Base-by-base conservation (phyloP, 2,113 vertebrate genomes). In the Apteryx owenii region DNA sequence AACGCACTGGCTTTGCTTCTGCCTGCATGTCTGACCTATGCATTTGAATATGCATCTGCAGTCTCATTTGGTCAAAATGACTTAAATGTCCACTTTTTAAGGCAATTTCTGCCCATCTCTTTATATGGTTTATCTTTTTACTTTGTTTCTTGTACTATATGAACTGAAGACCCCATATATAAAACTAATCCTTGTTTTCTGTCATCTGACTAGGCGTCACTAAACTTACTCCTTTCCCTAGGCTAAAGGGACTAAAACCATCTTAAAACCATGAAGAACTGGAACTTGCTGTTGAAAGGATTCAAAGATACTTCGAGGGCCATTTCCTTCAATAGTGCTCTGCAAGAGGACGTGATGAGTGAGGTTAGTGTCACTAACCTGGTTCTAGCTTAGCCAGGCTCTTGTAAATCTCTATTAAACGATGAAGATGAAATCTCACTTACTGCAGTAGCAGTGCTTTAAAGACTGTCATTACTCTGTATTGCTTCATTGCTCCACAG, bases 241-340 rank as follows among this genome's bases (percentile, higher is more conserved):
- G 10, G 17, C 18, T 77, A 29, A 36, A 87, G 56, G 38, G 61
- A 26, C 10, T 9, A 18, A 68, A 48, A 33, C 3, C 6, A 9
- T 11, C 15, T 29, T 46, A 17, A 88, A 80, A 56, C 51, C 18
- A 22, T 58, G 51, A 76, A 79, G 54, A 28, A 22, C 51, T 19
- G 18, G 31, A 25, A 5, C 6, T 10, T 51, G 8, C 16, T 69
- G 29, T 7, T 66, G 36, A 28, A 84, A 48, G 33, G 31, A 13
- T 53, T 65, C 31, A 28, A 31, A 40, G n/a, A 2, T 0, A 11
- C 20, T 26, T 19, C 0, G 0, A 14, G 38, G 72, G 76, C 10
- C 3, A 1, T 7, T 46, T 82, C 61, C 51, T 68, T 38, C 2
- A 44, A 5, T 12, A 9, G 2, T 17, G 15, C 31, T 56, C 36